Evolutionary conservation across 2,797 vertebrate species (phyloP), one percentile per base, ranked within the genome.

Genomic region (Anomalospiza imberbis): DNA sequence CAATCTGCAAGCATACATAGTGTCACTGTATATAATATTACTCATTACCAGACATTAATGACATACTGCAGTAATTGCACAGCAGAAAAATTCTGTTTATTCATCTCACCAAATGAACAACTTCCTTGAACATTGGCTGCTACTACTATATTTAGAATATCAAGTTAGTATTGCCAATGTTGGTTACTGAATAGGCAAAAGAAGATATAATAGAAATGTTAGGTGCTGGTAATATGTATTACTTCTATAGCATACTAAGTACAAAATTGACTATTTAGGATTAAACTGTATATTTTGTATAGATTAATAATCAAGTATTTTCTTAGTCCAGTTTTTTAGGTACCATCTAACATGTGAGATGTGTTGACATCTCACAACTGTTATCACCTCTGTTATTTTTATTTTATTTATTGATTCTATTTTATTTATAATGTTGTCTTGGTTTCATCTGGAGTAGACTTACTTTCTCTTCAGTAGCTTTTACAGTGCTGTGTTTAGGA

Each of bases 21-120:
- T 76, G 84, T 91, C 75, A 60, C 32, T 90, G 40, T 91, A 93
- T 84, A 91, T 95, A 77, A 91, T 34, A 71, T 95, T 93, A 95
- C 91, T 60, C 38, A 92, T 96, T 95, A 97, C 72, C 76, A 58
- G 22, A 38, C 34, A 81, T 53, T 34, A 67, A 76, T 57, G 54
- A 48, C 48, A 57, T 47, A 62, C 36, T 71, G 62, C 12, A 50
- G 31, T 36, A 79, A 74, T 47, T 75, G 47, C 26, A 66, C 12
- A 84, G 38, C 12, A 73, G 61, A 86, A 73, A 17, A 80, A 62
- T 53, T 76, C 44, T 76, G 54, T 66, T 80, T 85, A 85, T 80
- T 81, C 60, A 44, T 80, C 28, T 72, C 34, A 76, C 54, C 24
- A 91, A 67, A 62, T 58, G 17, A 84, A 72, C 31, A 88, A 38